phyloP scores from a whole-genome alignment of 2,888 invertebrate species.

The Stenurella melanura region DNA sequence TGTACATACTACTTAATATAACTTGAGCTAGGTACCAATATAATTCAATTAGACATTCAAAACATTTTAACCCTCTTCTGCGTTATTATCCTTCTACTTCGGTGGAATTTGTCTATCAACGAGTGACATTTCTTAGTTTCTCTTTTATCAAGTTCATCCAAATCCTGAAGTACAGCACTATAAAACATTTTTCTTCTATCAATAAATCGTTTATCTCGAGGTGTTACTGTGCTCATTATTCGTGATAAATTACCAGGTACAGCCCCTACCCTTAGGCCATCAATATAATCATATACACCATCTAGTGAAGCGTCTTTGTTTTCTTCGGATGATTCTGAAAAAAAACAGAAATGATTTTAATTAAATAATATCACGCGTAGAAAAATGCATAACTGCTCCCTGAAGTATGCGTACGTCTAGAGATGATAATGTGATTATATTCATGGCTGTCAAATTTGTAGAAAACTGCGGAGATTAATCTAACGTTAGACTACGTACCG shows the following conservation, averaged over 20 bases:
- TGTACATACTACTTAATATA: neutral
- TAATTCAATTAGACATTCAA: neutral
- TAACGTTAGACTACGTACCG: too few species aligned
- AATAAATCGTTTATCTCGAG: neutral
- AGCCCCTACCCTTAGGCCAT: neutral
- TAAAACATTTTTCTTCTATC: neutral
- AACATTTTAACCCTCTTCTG: neutral
- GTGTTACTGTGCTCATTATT: neutral
- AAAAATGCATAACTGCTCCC: too few species aligned
- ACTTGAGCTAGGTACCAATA: neutral
- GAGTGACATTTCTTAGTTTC: neutral
- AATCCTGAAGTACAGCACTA: neutral
- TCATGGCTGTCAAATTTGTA: too few species aligned
- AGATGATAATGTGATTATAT: too few species aligned
- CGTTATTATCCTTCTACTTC: neutral
- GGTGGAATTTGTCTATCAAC: neutral
- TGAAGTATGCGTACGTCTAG: too few species aligned
- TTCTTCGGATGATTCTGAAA: neutral
- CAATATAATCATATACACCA: neutral
- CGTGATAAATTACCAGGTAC: neutral
- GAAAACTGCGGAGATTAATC: too few species aligned
- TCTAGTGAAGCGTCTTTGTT: neutral
- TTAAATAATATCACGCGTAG: too few species aligned
- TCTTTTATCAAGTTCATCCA: neutral
- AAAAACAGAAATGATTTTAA: neutral